Evolutionary conservation across 2,113 vertebrate species (phyloP).

Genomic region (Bos taurus): ARS-UCD2.0 NC_037339.1:38873001-38873500

Average conservation of each 20-base stretch:
- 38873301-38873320: not conserved
- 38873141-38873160: not conserved
- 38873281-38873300: not conserved
- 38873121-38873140: not conserved
- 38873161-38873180: no score
- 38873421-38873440: not conserved
- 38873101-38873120: not conserved
- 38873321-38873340: not conserved
- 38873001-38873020: not conserved
- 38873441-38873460: not conserved
- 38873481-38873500: not conserved
- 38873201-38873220: not conserved
- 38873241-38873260: not conserved
- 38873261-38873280: not conserved
- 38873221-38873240: not conserved
- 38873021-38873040: not conserved
- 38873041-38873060: not conserved
- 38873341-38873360: not conserved
- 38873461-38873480: not conserved
- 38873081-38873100: not conserved
- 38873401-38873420: not conserved
- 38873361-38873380: not conserved
- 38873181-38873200: not conserved
- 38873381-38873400: not conserved
- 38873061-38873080: not conserved